A percentile compares a stretch with the other conserved stretches of the same genome.
Conservation (phyloP, 2,113 vertebrate species). For the Syrrhaptes paradoxus region DNA sequence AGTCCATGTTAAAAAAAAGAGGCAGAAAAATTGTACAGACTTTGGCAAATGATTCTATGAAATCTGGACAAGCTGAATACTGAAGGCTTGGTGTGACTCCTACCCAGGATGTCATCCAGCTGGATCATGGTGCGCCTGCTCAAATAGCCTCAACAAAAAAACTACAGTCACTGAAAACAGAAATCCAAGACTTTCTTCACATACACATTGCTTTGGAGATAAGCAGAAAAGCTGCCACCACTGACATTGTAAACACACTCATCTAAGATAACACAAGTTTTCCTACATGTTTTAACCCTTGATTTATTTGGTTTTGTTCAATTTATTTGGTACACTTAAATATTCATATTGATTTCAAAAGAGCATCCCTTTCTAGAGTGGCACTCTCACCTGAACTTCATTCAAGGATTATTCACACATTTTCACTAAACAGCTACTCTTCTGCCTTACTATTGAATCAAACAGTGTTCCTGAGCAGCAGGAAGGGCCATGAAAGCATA, state of each 20-base stretch:
- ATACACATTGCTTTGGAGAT: background rate
- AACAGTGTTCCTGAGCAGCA: background rate
- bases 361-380: background rate
- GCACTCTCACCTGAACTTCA: background rate
- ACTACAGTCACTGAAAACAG: background rate
- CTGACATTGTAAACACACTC: background rate
- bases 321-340: background rate
- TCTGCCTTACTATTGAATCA: fast-evolving
- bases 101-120: background rate
- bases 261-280: background rate
- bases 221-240: background rate
- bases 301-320: background rate
- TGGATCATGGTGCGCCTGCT: background rate
- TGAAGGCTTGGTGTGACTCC: background rate
- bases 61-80: background rate
- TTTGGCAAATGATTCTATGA: background rate
- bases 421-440: background rate
- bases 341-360: background rate
- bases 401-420: background rate
- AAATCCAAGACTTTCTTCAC: background rate
- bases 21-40: background rate
- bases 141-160: background rate
- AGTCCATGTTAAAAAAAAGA: fast-evolving
- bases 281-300: background rate
- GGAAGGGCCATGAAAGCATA: background rate